These are phyloP conservation scores for Myodes glareolus DNA, from an alignment of 2,113 vertebrate genomes.

Conservation along the genomic window DNA sequence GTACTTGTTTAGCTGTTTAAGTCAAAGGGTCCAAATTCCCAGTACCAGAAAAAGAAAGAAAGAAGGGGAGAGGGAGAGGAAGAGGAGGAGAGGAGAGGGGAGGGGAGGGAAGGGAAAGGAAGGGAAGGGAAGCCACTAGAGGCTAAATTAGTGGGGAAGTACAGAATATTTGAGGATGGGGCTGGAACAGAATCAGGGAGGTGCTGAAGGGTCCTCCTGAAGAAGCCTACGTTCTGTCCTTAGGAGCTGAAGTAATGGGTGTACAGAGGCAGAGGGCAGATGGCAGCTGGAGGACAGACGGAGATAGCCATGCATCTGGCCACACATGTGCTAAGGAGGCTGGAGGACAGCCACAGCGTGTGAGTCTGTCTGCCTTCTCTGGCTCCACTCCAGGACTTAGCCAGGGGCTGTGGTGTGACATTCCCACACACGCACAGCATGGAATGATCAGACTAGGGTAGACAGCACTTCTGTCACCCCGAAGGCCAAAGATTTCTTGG, in stretches of 20 bases:
- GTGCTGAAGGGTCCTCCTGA: background rate
- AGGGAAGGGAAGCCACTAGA: background rate
- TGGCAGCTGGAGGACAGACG: background rate
- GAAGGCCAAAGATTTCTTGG: background rate
- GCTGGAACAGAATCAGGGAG: background rate
- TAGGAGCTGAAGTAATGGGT: too few species aligned
- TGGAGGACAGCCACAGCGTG: background rate
- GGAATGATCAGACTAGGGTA: background rate
- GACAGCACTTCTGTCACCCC: background rate
- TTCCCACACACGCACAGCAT: background rate
- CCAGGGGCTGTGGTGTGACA: background rate
- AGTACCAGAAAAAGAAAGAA: too few species aligned
- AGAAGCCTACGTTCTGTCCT: background rate
- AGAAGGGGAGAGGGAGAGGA: too few species aligned
- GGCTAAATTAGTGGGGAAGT: background rate
- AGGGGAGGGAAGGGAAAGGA: too few species aligned
- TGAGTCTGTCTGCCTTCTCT: background rate
- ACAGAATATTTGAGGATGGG: background rate
- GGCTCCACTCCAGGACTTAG: background rate
- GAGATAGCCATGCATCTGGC: background rate
- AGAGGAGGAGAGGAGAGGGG: too few species aligned
- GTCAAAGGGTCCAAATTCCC: too few species aligned
- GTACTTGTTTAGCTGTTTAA: too few species aligned
- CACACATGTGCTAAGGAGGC: background rate
- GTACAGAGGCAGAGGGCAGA: background rate